phyloP scores from a whole-genome alignment of 2,113 vertebrate species.

The Pungitius pungitius region DNA sequence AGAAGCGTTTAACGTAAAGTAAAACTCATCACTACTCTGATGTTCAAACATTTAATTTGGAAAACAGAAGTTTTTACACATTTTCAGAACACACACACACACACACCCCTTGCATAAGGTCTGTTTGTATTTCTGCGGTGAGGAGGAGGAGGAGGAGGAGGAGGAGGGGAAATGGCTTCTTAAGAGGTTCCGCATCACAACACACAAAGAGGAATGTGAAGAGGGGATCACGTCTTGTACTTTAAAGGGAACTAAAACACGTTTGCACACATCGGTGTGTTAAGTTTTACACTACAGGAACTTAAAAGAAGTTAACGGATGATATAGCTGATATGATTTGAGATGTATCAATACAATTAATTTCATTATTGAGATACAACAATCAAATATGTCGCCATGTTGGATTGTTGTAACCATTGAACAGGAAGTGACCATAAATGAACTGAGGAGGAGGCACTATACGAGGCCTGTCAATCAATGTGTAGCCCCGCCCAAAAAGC shows the following conservation, averaged over 20 bases:
- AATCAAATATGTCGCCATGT: too few relatives aligned
- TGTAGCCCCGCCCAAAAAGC: too few relatives aligned
- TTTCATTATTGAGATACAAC: too few relatives aligned
- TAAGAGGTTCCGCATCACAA: slow-evolving; percentile 26
- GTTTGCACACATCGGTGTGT: neutral
- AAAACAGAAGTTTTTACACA: slow-evolving; percentile 26
- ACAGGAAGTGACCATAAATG: too few relatives aligned
- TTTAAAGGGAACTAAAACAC: slow-evolving; percentile 15
- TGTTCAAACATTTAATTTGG: slow-evolving; percentile 51
- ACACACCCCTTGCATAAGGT: slow-evolving; percentile 66
- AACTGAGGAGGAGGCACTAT: too few relatives aligned
- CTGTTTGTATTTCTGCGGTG: slow-evolving; percentile 8
- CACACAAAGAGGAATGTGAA: slow-evolving; percentile 54
- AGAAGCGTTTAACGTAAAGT: neutral
- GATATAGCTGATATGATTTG: too few relatives aligned
- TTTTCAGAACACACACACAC: slow-evolving; percentile 17
- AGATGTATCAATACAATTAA: too few relatives aligned
- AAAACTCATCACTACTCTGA: neutral
- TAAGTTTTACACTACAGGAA: too few relatives aligned
- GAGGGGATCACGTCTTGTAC: neutral
- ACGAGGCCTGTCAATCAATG: too few relatives aligned
- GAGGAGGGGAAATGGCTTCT: slow-evolving; percentile 73
- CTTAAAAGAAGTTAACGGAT: too few relatives aligned
- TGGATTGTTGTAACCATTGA: too few relatives aligned
- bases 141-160: too few relatives aligned